Conservation (phyloP, 2,888 invertebrate species). For the Aleiodes leptofemur region DNA sequence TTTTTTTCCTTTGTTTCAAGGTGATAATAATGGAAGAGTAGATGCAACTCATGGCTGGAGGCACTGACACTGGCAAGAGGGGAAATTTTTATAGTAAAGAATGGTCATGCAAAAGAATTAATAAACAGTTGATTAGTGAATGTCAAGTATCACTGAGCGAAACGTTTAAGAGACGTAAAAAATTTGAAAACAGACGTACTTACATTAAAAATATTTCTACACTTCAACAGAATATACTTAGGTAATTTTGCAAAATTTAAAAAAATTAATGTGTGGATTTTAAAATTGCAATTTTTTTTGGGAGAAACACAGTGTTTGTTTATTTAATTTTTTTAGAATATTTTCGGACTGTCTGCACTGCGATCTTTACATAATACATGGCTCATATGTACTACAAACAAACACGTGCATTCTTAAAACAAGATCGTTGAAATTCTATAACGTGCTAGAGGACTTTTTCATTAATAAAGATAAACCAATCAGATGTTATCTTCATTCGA, state of each 20-base stretch:
- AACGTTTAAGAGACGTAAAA: constrained; percentile 63
- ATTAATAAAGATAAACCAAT: constrained; percentile 77
- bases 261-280: too few species aligned
- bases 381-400: constrained; percentile 78
- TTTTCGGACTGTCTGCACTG: constrained; percentile 80
- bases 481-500: constrained; percentile 76
- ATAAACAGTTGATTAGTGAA: constrained; percentile 55
- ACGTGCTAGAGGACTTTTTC: constrained; percentile 77
- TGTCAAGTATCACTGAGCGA: constrained; percentile 55
- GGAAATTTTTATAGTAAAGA: constrained; percentile 67
- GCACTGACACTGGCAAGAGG: constrained; percentile 66
- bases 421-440: constrained; percentile 79
- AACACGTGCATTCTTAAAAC: constrained; percentile 80
- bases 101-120: constrained; percentile 60
- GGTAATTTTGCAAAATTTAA: constrained; percentile 57
- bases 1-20: constrained; percentile 56
- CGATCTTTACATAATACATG: constrained; percentile 80
- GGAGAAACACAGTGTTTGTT: neutral
- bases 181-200: constrained; percentile 60
- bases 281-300: neutral
- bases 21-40: constrained; percentile 69
- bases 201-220: constrained; percentile 59
- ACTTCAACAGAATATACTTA: constrained; percentile 66
- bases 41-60: constrained; percentile 74
- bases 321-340: constrained; percentile 73